Conservation (phyloP, 2,797 vertebrate species). For the Astyanax mexicanus region DNA sequence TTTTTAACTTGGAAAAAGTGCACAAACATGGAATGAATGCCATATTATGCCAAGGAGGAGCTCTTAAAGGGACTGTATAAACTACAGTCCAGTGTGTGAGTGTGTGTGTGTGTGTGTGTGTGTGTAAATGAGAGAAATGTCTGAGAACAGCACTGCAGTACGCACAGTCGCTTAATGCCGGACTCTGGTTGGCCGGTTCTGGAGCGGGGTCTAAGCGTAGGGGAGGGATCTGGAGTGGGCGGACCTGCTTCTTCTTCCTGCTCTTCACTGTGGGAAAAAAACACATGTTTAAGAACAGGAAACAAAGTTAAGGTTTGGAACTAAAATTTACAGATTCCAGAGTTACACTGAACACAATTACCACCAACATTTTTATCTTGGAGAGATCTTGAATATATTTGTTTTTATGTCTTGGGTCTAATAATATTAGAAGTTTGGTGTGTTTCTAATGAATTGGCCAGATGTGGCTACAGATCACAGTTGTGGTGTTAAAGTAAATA, state of each 20-base stretch:
- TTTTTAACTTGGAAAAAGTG: background rate
- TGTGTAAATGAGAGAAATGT: background rate
- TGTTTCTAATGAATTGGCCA: too few relatives aligned
- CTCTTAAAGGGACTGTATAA: background rate
- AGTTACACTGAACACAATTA: too few relatives aligned
- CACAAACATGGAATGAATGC: constrained; percentile 2
- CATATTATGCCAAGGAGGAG: background rate
- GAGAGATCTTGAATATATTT: too few relatives aligned
- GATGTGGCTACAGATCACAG: too few relatives aligned
- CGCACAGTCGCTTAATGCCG: constrained; percentile 97
- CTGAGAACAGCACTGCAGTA: constrained; percentile 55
- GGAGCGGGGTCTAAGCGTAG: constrained; percentile 73
- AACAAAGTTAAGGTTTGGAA: too few relatives aligned
- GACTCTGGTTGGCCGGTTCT: constrained; percentile 89
- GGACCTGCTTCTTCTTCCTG: constrained; percentile 85
- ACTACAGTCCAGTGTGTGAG: background rate
- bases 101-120: background rate
- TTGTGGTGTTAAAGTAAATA: too few relatives aligned
- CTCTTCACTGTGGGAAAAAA: constrained; percentile 89
- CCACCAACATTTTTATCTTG: too few relatives aligned
- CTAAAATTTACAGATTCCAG: too few relatives aligned
- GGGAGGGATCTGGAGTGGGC: constrained; percentile 77
- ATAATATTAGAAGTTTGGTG: too few relatives aligned
- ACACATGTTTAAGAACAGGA: background rate
- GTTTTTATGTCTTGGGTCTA: too few relatives aligned